Base-by-base conservation (phyloP, 1,140 invertebrate species). In the Campoletis sonorensis region DNA sequence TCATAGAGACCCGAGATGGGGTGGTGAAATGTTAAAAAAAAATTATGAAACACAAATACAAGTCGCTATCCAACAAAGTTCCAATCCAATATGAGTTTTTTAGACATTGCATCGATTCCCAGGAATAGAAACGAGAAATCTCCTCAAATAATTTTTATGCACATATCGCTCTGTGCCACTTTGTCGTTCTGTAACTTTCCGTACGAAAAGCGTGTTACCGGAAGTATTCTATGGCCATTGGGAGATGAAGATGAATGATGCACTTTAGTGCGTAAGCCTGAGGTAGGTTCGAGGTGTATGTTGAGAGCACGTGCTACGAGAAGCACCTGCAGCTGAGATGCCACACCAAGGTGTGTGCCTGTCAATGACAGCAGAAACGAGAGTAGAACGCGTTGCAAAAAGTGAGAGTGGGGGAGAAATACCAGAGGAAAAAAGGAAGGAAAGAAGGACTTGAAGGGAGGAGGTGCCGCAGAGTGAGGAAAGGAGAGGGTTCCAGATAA, bases 391-490 rank as follows among this genome's bases (percentile, higher is more conserved):
- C 23, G 13, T 67, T 15, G n/a, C 11, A 45, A 45, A 21, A 23
- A 21, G 4, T 0, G 26, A 75, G 64, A 40, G 75, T 45, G 30
- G 67, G 79, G 37, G 68, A 64, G 23, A 70, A 71, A 45, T 49
- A 80, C 70, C 33, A 51, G 73, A 77, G 26, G 77, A 79, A 58
- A 30, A 68, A 61, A 73, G 79, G 82, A 81, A 86, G 82, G 84
- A 84, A 83, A 78, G 45, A 64, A 80, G 1, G 4, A 26, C 26
- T 45, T 16, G 70, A 49, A 37, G 70, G 40, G 33, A 72, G 70
- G n/a, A 21, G 45, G 70, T 58, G 54, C 18, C 54, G 54, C 2
- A 26, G 23, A 64, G 61, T 13, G 13, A 30, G 26, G 23, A 23
- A 27, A 23, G 11, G 27, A n/a, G 70, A 49, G 33, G 37, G 70